phyloP scores from a whole-genome alignment of 2,797 vertebrate species.

The Eulemur coronatus region DNA sequence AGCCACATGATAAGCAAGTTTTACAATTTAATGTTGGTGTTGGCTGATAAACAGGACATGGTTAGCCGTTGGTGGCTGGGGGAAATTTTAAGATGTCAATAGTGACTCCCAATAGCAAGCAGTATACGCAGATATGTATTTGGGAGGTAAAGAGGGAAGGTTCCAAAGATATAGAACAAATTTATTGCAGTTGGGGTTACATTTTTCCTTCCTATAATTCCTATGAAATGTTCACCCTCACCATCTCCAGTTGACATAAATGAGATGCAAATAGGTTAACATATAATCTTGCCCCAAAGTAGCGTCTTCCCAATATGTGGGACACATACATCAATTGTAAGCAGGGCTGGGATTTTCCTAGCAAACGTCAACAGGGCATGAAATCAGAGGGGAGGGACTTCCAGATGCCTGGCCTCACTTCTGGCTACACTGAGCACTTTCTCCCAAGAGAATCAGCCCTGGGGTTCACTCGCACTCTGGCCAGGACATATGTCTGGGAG shows the following conservation, averaged over 20 bases:
- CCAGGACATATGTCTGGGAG: not conserved
- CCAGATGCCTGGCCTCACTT: not conserved
- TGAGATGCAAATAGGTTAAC: slow-evolving; percentile 60
- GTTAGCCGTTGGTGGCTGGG: not conserved
- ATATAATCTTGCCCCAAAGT: slow-evolving; percentile 33
- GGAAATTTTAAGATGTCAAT: not conserved
- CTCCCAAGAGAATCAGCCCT: not conserved
- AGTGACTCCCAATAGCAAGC: not conserved
- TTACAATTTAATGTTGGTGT: not conserved
- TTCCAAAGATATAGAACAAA: not conserved
- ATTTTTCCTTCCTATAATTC: not conserved
- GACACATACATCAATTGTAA: not conserved
- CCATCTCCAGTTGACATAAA: slow-evolving; percentile 17
- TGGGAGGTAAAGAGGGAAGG: not conserved
- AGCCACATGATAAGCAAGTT: not conserved
- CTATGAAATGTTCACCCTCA: not conserved
- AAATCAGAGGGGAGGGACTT: not conserved
- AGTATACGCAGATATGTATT: rapidly evolving
- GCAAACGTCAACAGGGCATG: not conserved
- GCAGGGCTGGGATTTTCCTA: not conserved
- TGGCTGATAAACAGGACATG: not conserved
- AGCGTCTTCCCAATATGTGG: not conserved
- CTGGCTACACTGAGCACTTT: not conserved
- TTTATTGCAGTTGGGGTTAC: not conserved
- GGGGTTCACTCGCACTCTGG: not conserved